These are phyloP conservation scores for silkworm (Bombyx mori) DNA, from an alignment of 1,140 invertebrate species.

Conservation along the genomic window ASM3026992v2 NC_085130.1:12485001-12485500, in stretches of 20 bases:
- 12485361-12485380: no score
- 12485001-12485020: no score
- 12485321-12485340: background rate
- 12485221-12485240: no score
- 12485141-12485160: no score
- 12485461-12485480: conserved; percentile 76
- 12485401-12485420: conserved; percentile 19
- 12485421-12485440: conserved; percentile 40
- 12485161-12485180: no score
- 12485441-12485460: conserved; percentile 28
- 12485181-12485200: no score
- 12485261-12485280: no score
- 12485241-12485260: no score
- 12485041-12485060: background rate
- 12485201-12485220: no score
- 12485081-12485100: background rate
- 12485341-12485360: background rate
- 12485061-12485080: background rate
- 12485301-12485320: background rate
- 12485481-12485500: conserved; percentile 73
- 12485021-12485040: background rate
- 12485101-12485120: background rate
- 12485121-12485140: background rate
- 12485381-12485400: conserved; percentile 6
- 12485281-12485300: no score